Evolutionary conservation across 2,113 vertebrate genomes (phyloP).

Genomic region (Menidia beryllina): DNA sequence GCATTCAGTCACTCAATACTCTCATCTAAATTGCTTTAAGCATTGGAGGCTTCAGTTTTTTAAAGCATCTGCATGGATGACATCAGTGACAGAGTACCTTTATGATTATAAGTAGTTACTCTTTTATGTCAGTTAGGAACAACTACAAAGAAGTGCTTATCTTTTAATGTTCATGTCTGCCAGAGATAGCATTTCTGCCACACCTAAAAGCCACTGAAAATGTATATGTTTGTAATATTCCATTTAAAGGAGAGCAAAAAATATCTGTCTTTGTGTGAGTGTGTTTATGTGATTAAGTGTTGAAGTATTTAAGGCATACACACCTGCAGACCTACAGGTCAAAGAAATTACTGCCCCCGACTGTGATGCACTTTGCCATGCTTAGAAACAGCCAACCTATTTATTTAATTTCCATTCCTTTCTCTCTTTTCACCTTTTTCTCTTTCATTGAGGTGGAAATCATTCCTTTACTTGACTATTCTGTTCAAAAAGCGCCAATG

Average conservation of each 20-base stretch:
- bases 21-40: slow-evolving; percentile 81
- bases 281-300: slow-evolving; percentile 17
- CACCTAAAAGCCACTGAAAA: slow-evolving; percentile 35
- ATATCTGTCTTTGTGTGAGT: slow-evolving; percentile 11
- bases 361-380: slow-evolving; percentile 66
- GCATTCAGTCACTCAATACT: slow-evolving; percentile 79
- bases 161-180: slow-evolving; percentile 30
- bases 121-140: slow-evolving; percentile 73
- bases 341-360: slow-evolving; percentile 73
- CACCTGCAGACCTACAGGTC: slow-evolving; percentile 80
- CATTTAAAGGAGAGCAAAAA: slow-evolving; percentile 31
- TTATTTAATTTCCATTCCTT: neutral
- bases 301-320: slow-evolving; percentile 31
- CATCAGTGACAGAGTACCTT: slow-evolving; percentile 72
- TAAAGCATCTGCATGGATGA: slow-evolving; percentile 75
- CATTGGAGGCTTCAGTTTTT: slow-evolving; percentile 69
- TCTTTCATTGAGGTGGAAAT: neutral
- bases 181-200: slow-evolving; percentile 39
- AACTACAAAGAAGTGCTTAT: slow-evolving; percentile 45
- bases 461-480: slow-evolving; percentile 25
- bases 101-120: slow-evolving; percentile 70
- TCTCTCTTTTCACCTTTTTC: slow-evolving; percentile 7
- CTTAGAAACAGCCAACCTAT: slow-evolving; percentile 49
- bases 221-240: slow-evolving; percentile 44
- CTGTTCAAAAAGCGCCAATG: slow-evolving; percentile 13